Percentiles rank a stretch among this genome's conserved stretches.
phyloP scores from a whole-genome alignment of 2,888 invertebrate genomes.

The Oscheius sp. region DNA sequence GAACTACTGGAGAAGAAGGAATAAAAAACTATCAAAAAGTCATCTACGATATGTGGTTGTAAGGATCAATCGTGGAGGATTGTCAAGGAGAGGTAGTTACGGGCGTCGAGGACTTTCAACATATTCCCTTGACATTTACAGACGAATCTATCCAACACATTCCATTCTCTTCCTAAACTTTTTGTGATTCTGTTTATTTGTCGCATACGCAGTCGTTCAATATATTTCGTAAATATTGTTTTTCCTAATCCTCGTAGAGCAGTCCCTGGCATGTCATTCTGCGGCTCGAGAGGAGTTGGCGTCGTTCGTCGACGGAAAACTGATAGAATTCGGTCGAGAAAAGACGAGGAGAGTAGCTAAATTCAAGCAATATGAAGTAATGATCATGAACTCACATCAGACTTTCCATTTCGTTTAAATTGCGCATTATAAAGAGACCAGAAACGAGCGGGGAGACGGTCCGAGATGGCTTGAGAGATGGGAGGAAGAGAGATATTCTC shows the following conservation, averaged over 20 bases:
- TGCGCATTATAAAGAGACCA: slow-evolving; percentile 19
- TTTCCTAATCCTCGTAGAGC: slow-evolving; percentile 27
- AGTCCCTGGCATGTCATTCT: slow-evolving; percentile 12
- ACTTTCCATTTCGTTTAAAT: neutral
- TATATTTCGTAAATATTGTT: slow-evolving; percentile 26
- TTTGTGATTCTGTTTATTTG: no score
- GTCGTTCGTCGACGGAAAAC: slow-evolving; percentile 21
- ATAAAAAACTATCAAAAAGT: slow-evolving; percentile 13
- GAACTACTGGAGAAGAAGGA: slow-evolving; percentile 18
- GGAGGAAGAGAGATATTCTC: neutral
- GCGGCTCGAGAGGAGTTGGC: neutral
- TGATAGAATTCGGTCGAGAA: slow-evolving; percentile 18
- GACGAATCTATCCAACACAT: slow-evolving; percentile 27
- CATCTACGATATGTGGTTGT: neutral
- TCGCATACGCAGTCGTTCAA: slow-evolving; percentile 12
- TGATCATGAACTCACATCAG: neutral
- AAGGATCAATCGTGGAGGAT: slow-evolving; percentile 23
- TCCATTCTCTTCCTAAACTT: slow-evolving; percentile 32
- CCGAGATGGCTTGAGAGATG: neutral
- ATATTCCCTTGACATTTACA: slow-evolving; percentile 28
- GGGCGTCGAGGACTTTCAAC: slow-evolving; percentile 19
- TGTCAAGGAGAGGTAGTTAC: slow-evolving; percentile 20
- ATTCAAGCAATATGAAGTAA: neutral
- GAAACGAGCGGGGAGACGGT: slow-evolving; percentile 6
- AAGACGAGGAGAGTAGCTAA: slow-evolving; percentile 11